Base-by-base conservation (phyloP, 2,113 vertebrate genomes). In the Taxidea taxus region DNA sequence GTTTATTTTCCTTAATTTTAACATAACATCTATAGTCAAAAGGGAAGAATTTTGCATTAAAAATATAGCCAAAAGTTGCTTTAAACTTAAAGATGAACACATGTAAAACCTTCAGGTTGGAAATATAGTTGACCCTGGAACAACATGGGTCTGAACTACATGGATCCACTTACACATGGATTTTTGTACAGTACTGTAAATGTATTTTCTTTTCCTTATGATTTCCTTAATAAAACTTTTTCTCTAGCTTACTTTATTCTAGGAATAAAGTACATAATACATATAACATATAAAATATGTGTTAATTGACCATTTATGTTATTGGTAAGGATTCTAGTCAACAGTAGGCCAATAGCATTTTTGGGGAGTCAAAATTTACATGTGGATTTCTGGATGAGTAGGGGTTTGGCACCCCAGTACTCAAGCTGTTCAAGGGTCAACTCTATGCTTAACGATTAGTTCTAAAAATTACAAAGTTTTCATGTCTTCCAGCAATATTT, bases 1-100 rank as follows among this genome's bases (percentile, higher is more conserved):
- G 12, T 77, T 96, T 84, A 97, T 44, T 84, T 97, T 56, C 74
- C 37, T 94, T 47, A 87, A 74, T 16, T 78, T 42, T 91, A 88
- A 81, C 25, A 70, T 88, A 88, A 75, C 25, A 70, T 42, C 81
- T 44, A 44, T 15, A 54, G 82, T 66, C 66, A 94, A 85, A 95
- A 92, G 37, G 25, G 39, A 23, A 84, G 31, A 88, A 10, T 44
- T 94, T 44, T 88, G 2, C 10, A 77, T 72, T 16, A 81, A 90
- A 78, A 51, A 78, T 82, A 68, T 14, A 87, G 82, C 34, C 39
- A 70, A 97, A 54, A 25, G n/a, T 5, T 70, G 7, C 51, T 82
- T 94, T 74, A 37, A 90, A 82, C 74, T 86, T 66, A 86, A 89
- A 58, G 31, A 82, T 15, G 37, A 94, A 51, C 7, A 92, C 10